A percentile compares a stretch with the other conserved stretches of the same genome.
phyloP scores from a whole-genome alignment of 2,113 vertebrate genomes.

The Toxotes jaculatrix region DNA sequence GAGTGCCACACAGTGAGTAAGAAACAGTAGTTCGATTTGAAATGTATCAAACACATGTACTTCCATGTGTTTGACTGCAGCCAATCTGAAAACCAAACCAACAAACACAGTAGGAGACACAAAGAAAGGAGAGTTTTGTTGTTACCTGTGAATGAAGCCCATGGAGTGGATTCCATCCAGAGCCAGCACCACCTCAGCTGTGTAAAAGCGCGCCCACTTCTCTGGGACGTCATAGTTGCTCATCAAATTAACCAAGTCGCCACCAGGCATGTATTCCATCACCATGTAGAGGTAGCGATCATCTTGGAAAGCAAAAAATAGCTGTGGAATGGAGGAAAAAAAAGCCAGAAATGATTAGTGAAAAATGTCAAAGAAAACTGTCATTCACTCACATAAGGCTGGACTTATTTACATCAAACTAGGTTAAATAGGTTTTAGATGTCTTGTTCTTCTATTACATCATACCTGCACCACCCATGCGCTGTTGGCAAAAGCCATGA shows the following conservation, averaged over 20 bases:
- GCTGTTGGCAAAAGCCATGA: conserved; percentile 99
- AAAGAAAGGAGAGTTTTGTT: too few relatives aligned
- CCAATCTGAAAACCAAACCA: not conserved
- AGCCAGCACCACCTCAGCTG: conserved; percentile 97
- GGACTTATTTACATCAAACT: not conserved
- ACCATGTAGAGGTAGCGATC: conserved; percentile 99
- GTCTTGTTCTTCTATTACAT: not conserved
- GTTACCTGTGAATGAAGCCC: conserved; percentile 98
- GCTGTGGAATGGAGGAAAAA: conserved; percentile 76
- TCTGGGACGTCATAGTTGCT: conserved; percentile 99
- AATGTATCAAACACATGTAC: too few relatives aligned
- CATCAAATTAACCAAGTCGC: conserved; percentile 98
- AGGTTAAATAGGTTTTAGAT: not conserved
- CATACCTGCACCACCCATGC: conserved; percentile 98
- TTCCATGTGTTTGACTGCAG: not conserved
- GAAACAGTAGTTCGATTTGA: not conserved
- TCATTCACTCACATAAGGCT: not conserved
- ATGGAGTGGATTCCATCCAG: conserved; percentile 98
- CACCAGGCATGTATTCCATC: conserved; percentile 99
- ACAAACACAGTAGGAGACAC: not conserved
- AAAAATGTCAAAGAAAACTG: not conserved
- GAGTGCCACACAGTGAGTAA: not conserved
- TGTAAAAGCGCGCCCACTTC: conserved; percentile 99
- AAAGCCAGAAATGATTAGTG: not conserved
- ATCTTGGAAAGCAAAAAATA: conserved; percentile 99